phyloP scores from a whole-genome alignment of 2,113 vertebrate species.

The Spheniscus mendiculus region DNA sequence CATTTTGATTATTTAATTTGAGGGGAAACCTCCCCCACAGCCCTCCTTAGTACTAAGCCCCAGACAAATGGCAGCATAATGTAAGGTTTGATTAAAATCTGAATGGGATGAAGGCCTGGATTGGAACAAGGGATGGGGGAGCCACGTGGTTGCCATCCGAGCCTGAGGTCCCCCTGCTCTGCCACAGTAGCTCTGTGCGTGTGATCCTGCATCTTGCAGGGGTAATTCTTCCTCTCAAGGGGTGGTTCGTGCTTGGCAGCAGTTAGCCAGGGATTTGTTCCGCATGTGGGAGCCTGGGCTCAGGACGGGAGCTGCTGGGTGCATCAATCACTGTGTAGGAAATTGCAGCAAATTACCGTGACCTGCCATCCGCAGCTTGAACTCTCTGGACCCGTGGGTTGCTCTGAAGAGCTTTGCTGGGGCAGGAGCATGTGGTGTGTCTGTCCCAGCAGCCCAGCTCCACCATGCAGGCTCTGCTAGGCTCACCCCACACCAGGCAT shows the following conservation, averaged over 20 bases:
- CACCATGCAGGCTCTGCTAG: not conserved
- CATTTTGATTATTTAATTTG: constrained; percentile 69
- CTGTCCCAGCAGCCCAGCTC: not conserved
- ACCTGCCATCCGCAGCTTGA: not conserved
- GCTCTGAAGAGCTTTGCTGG: not conserved
- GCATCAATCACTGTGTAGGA: fast-evolving
- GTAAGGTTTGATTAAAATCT: constrained; percentile 39
- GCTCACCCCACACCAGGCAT: not conserved
- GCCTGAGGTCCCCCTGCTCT: not conserved
- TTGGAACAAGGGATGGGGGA: not conserved
- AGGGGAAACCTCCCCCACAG: not conserved
- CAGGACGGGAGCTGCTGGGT: not conserved
- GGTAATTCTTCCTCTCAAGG: not conserved
- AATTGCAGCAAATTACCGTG: not conserved
- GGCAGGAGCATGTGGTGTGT: not conserved
- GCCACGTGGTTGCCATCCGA: fast-evolving
- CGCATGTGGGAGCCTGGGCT: not conserved
- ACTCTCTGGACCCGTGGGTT: fast-evolving
- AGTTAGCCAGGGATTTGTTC: not conserved
- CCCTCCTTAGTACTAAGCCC: constrained; percentile 7
- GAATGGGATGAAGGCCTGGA: not conserved
- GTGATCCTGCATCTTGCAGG: not conserved
- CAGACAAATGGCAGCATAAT: not conserved
- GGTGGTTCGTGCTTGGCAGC: not conserved
- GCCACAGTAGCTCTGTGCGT: not conserved